phyloP scores from a whole-genome alignment of 1,140 invertebrate species.

The Pygmarrhopalites habei region DNA sequence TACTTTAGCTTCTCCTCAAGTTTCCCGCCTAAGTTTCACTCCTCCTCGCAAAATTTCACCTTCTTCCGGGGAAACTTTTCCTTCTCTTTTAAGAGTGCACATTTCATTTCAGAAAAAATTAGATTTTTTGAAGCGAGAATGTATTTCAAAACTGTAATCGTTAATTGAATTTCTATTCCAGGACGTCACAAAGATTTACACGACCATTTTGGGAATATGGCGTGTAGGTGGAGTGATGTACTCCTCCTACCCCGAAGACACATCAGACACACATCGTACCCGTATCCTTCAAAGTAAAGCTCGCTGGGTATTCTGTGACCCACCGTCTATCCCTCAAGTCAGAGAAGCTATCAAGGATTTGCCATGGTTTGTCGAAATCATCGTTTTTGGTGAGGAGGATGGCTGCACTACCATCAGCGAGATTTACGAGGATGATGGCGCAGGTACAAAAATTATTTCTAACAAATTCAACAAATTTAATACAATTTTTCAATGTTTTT shows the following conservation, averaged over 20 bases:
- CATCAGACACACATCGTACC: slow-evolving; percentile 17
- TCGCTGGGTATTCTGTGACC: slow-evolving; percentile 28
- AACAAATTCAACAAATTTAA: neutral
- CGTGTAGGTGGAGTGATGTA: slow-evolving; percentile 34
- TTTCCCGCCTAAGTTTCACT: neutral
- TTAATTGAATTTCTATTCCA: no score
- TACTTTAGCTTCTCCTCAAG: no score
- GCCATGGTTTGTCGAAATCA: slow-evolving; percentile 24
- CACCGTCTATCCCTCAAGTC: neutral
- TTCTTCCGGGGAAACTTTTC: no score
- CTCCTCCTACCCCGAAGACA: slow-evolving; percentile 37
- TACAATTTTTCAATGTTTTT: neutral
- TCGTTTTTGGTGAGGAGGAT: slow-evolving; percentile 21
- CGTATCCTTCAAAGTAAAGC: slow-evolving; percentile 9
- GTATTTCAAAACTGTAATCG: no score
- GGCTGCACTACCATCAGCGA: slow-evolving; percentile 27
- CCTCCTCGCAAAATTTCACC: no score
- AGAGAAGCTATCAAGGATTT: slow-evolving; percentile 1
- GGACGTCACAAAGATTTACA: slow-evolving; percentile 34
- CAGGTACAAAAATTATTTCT: slow-evolving; percentile 15
- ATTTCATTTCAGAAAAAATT: slow-evolving; percentile 20
- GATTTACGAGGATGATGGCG: slow-evolving; percentile 33
- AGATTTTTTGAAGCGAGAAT: slow-evolving; percentile 21
- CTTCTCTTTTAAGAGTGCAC: no score
- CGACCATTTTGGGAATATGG: slow-evolving; percentile 33